A percentile compares a stretch with the other conserved stretches of the same genome.
Evolutionary conservation across 2,797 vertebrate genomes (phyloP).

Genomic region (Miichthys miiuy): DNA sequence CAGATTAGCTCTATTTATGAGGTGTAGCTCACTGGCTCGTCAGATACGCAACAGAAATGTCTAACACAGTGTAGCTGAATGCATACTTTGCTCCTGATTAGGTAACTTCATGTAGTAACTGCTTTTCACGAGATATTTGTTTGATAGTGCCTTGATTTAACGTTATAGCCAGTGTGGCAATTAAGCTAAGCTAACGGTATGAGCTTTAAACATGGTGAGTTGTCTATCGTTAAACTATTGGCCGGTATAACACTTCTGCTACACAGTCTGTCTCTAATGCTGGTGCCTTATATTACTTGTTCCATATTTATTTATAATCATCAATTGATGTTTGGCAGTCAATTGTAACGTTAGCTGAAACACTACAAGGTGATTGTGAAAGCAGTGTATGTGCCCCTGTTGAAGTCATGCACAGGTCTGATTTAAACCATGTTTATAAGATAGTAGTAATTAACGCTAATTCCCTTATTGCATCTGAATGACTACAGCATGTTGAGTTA

Average conservation of each 20-base stretch:
- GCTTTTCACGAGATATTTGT: neutral
- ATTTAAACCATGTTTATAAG: neutral
- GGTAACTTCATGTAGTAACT: accelerated
- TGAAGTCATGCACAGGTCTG: neutral
- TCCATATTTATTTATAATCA: neutral
- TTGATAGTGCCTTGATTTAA: neutral
- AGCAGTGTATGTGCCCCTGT: neutral
- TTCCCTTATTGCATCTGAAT: neutral
- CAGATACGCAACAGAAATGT: neutral
- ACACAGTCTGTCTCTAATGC: neutral
- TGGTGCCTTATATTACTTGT: neutral
- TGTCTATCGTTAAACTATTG: neutral
- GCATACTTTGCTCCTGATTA: accelerated
- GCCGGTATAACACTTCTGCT: neutral
- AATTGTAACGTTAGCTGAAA: neutral
- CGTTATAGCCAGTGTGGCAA: conserved; percentile 25
- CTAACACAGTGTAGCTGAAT: too few relatives aligned
- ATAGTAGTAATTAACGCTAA: neutral
- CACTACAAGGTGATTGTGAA: neutral
- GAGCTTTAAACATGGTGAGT: neutral
- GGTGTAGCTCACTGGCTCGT: neutral
- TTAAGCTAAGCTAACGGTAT: conserved; percentile 55
- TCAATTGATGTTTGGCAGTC: neutral
- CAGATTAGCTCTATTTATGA: conserved; percentile 48
- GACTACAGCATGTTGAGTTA: neutral